phyloP scores from a whole-genome alignment of 2,888 invertebrate species.

The Arge pagana region DNA sequence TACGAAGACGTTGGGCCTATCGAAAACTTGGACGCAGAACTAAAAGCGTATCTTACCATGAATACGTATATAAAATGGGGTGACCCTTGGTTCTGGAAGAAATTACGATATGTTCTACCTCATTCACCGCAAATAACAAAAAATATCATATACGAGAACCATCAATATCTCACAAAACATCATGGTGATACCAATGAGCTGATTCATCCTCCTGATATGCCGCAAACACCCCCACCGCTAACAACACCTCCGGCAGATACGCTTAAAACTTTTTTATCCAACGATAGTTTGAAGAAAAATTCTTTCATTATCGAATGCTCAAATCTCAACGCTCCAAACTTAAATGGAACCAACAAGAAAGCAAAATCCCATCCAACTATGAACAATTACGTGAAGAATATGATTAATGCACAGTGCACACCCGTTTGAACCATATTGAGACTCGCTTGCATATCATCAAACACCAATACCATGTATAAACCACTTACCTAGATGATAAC shows the following conservation, averaged over 20 bases:
- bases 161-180: slow-evolving; percentile 35
- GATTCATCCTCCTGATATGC: slow-evolving; percentile 33
- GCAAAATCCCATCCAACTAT: too few species aligned
- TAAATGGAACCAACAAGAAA: not conserved
- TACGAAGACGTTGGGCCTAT: slow-evolving; percentile 70
- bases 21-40: slow-evolving; percentile 68
- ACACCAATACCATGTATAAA: not conserved
- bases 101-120: slow-evolving; percentile 74
- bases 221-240: slow-evolving; percentile 37
- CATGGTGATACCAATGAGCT: slow-evolving; percentile 46
- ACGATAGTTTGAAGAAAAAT: slow-evolving; percentile 22
- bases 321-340: not conserved
- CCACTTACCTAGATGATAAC: too few species aligned
- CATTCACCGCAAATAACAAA: slow-evolving; percentile 63
- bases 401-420: slow-evolving; percentile 36
- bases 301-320: slow-evolving; percentile 11
- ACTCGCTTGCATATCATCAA: not conserved
- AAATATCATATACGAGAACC: slow-evolving; percentile 44
- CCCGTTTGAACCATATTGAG: slow-evolving; percentile 32
- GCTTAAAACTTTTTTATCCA: slow-evolving; percentile 40
- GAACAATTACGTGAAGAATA: not conserved
- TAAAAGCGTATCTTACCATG: slow-evolving; percentile 72
- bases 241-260: slow-evolving; percentile 48
- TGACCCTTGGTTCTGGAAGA: slow-evolving; percentile 83
- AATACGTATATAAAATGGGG: slow-evolving; percentile 84